Percentiles rank a stretch among this genome's conserved stretches.
These are phyloP conservation scores for Busseola fusca DNA, from an alignment of 2,888 invertebrate genomes.

Conservation along the genomic window DNA sequence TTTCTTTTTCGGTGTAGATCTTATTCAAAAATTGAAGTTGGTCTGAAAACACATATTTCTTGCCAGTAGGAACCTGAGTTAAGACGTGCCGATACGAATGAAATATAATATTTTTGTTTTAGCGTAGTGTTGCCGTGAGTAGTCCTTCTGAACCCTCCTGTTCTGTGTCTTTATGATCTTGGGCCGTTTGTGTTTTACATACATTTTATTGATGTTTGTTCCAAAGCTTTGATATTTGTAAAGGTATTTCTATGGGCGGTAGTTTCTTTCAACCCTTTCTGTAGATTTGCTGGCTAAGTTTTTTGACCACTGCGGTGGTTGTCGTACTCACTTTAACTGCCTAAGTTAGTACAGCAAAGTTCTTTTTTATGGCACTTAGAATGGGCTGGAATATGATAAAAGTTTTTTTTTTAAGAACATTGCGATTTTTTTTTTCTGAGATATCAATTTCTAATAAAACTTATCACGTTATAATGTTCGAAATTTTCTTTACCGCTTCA, in stretches of 20 bases:
- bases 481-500: background rate
- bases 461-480: background rate
- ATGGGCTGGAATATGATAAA: background rate
- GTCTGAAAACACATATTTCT: too few species aligned
- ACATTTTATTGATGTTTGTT: conserved; percentile 64
- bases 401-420: conserved; percentile 8
- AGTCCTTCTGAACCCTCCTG: conserved; percentile 18
- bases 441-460: background rate
- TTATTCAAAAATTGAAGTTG: too few species aligned
- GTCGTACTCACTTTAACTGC: conserved; percentile 26
- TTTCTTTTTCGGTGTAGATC: too few species aligned
- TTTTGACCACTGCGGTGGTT: conserved; percentile 45
- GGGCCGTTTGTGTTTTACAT: conserved; percentile 61
- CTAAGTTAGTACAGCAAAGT: background rate
- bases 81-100: background rate
- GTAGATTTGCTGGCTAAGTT: conserved; percentile 33
- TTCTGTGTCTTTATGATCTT: conserved; percentile 51
- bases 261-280: conserved; percentile 55
- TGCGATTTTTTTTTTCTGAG: conserved; percentile 17
- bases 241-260: conserved; percentile 61
- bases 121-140: background rate
- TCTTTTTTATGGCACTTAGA: conserved; percentile 17
- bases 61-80: too few species aligned
- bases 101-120: too few species aligned
- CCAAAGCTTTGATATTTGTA: conserved; percentile 61